These are phyloP conservation scores for Lasioglossum figueresi DNA, from an alignment of 2,888 invertebrate genomes.

Conservation along the genomic window DNA sequence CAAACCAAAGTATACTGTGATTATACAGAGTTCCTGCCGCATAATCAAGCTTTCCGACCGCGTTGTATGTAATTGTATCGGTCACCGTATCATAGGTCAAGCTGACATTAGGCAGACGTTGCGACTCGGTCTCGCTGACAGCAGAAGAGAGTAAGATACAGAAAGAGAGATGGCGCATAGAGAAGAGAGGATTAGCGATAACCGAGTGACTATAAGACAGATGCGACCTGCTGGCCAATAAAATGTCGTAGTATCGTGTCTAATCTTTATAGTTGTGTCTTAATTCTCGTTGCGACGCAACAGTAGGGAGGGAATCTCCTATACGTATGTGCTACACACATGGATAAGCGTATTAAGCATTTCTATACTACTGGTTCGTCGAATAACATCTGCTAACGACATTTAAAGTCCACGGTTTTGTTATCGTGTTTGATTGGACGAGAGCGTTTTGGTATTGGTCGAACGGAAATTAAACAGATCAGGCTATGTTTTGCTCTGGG, in stretches of 20 bases:
- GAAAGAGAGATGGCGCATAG: not conserved
- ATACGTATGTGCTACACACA: not conserved
- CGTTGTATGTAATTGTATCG: conserved; percentile 13
- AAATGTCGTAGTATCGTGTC: conserved; percentile 9
- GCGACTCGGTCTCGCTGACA: not conserved
- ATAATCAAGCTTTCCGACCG: conserved; percentile 3
- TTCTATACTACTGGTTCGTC: not conserved
- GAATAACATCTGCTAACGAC: not conserved
- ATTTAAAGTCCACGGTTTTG: conserved; percentile 9
- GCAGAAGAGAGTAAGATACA: not conserved
- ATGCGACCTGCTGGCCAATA: not conserved
- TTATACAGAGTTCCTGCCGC: not conserved
- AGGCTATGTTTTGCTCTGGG: not conserved
- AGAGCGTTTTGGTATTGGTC: not conserved
- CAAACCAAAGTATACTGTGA: not conserved
- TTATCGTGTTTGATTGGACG: conserved; percentile 5
- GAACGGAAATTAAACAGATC: not conserved
- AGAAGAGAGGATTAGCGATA: conserved; percentile 12
- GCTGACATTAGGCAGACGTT: conserved; percentile 16
- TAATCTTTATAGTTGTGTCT: conserved; percentile 5
- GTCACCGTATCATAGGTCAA: conserved; percentile 8
- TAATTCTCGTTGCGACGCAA: not conserved
- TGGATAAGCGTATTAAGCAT: not conserved
- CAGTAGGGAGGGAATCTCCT: not conserved
- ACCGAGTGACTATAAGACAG: not conserved